Evolutionary conservation across 2,797 vertebrate species (phyloP).

Genomic region (Melanotaenia parkinsoni): DNA sequence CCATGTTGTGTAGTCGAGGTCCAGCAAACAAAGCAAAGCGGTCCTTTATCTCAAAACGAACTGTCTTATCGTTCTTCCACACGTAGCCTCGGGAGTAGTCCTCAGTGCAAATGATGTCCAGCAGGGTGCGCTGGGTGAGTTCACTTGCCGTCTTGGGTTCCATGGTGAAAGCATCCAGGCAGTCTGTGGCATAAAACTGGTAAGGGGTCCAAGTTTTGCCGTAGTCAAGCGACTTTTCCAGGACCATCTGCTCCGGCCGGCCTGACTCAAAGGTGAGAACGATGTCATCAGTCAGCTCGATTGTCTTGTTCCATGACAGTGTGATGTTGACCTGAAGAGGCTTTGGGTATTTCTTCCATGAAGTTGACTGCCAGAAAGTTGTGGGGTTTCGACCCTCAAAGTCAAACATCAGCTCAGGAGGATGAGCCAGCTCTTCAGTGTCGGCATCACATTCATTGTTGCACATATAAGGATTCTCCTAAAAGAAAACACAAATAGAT

Average conservation of each 20-base stretch:
- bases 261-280: constrained; percentile 96
- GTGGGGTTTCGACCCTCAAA: constrained; percentile 96
- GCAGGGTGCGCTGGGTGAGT: constrained; percentile 91
- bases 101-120: constrained; percentile 99
- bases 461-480: constrained; percentile 99
- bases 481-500: constrained; percentile 3
- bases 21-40: constrained; percentile 97
- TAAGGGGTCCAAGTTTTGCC: constrained; percentile 97
- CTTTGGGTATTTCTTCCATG: constrained; percentile 96
- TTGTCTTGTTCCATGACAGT: constrained; percentile 97
- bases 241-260: constrained; percentile 96
- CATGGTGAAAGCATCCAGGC: constrained; percentile 97
- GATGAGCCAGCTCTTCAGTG: constrained; percentile 95
- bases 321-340: constrained; percentile 96
- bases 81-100: constrained; percentile 96
- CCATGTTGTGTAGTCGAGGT: constrained; percentile 96
- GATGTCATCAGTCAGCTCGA: constrained; percentile 97
- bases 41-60: constrained; percentile 98
- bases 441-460: constrained; percentile 97
- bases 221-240: constrained; percentile 97
- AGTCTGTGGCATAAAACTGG: constrained; percentile 98
- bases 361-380: constrained; percentile 97
- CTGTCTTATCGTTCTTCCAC: constrained; percentile 95
- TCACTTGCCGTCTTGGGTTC: constrained; percentile 94
- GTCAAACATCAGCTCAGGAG: constrained; percentile 96